Evolutionary conservation across 2,797 vertebrate species (phyloP).

Genomic region (Mormyrus proboscirostris): DNA sequence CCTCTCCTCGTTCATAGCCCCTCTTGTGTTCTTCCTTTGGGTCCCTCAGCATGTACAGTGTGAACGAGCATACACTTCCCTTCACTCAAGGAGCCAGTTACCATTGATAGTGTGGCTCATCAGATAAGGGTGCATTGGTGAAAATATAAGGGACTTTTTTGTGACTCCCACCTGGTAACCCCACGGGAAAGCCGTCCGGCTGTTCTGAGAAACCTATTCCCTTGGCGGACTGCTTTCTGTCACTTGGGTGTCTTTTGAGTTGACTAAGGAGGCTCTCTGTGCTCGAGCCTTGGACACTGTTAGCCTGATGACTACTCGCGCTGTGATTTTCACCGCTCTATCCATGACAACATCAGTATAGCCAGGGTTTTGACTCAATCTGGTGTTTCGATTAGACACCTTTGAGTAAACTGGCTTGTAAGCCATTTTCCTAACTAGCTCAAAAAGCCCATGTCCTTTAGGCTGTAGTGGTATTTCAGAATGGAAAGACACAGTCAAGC

Average conservation of each 20-base stretch:
- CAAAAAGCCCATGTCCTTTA: not conserved
- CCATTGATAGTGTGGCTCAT: not conserved
- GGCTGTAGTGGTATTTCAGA: not conserved
- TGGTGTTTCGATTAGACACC: not conserved
- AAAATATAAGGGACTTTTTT: conserved; percentile 47
- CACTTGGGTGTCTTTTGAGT: not conserved
- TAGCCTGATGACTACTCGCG: not conserved
- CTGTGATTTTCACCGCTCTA: not conserved
- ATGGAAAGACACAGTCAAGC: not conserved
- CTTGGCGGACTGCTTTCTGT: not conserved
- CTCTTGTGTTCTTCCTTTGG: not conserved
- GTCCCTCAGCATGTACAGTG: not conserved
- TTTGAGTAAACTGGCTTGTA: not conserved
- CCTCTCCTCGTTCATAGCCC: not conserved
- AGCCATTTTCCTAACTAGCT: not conserved
- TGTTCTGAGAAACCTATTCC: conserved; percentile 1
- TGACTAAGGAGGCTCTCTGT: not conserved
- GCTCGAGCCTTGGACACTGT: not conserved
- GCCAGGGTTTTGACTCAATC: not conserved
- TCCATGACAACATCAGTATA: not conserved
- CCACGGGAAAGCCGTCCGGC: conserved; percentile 29
- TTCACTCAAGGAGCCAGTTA: not conserved
- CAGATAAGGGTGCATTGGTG: conserved; percentile 57
- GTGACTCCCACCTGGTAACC: conserved; percentile 37
- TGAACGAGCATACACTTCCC: not conserved